These are phyloP conservation scores for Hiodon alosoides DNA, from an alignment of 2,113 vertebrate genomes.

Conservation along the genomic window DNA sequence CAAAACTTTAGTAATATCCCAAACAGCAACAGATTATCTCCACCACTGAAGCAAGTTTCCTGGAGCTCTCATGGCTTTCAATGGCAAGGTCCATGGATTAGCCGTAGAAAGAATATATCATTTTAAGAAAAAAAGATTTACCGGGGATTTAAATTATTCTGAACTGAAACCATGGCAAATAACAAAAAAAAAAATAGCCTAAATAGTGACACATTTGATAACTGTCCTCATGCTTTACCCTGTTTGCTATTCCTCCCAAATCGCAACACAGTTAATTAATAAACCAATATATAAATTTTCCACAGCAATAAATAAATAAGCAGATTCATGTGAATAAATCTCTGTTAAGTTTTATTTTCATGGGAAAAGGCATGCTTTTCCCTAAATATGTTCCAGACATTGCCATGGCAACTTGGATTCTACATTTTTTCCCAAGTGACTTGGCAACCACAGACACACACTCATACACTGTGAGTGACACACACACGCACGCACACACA, in stretches of 20 bases:
- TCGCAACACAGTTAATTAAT: slow-evolving; percentile 44
- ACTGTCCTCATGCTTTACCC: neutral
- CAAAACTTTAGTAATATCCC: too few relatives aligned
- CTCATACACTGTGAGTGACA: slow-evolving; percentile 38
- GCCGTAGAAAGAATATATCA: too few relatives aligned
- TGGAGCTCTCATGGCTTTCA: too few relatives aligned
- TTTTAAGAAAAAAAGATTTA: too few relatives aligned
- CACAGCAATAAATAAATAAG: slow-evolving; percentile 56
- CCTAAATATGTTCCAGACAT: slow-evolving; percentile 54
- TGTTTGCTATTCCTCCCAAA: slow-evolving; percentile 5
- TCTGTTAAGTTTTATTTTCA: slow-evolving; percentile 48
- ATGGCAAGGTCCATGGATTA: too few relatives aligned
- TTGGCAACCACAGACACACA: slow-evolving; percentile 50
- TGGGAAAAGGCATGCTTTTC: neutral
- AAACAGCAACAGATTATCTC: too few relatives aligned
- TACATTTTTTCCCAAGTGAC: slow-evolving; percentile 52
- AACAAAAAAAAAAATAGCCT: neutral
- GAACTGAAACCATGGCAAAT: neutral
- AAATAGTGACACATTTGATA: neutral
- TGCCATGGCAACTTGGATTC: slow-evolving; percentile 62
- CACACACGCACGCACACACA: slow-evolving; percentile 11
- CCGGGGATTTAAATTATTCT: too few relatives aligned
- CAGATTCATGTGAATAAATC: slow-evolving; percentile 63
- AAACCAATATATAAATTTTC: slow-evolving; percentile 37
- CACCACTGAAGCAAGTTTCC: too few relatives aligned